Evolutionary conservation across 2,113 vertebrate genomes (phyloP), one percentile per base, ranked within the genome.

Genomic region (Conger conger): DNA sequence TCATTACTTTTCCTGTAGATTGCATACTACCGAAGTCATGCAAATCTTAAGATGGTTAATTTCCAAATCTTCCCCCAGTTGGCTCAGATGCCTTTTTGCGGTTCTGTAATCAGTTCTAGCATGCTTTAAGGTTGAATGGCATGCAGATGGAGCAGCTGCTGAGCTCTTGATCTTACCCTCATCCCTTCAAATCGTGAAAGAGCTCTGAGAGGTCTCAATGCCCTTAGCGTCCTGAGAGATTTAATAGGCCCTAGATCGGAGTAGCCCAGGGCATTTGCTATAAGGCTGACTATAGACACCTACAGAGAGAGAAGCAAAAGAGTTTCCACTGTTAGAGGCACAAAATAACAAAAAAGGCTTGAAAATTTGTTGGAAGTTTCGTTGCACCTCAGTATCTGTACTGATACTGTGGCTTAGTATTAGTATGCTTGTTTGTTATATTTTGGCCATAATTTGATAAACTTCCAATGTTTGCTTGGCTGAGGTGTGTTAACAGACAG

Each of bases 201-300:
- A 97, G 98, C 98, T 99, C 98, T 99, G 98, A 99, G 98, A 96
- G 98, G 98, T 97, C 98, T 99, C 97, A 99, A 97, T 95, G 98
- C 98, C 98, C 98, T 99, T 96, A 99, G 97, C 95, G 98, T 99
- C 97, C 98, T 99, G 98, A 99, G 97, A 96, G 98, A 99, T 95
- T 99, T 99, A 98, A 99, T 99, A 96, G 98, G 98, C 97, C 98
- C 98, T 99, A 99, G 97, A 97, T 99, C 98, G 97, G 98, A 99
- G 98, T 99, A 99, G 97, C 98, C 98, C 97, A 99, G 96, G 97
- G 98, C 97, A 99, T 99, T 99, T 99, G 98, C 98, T 99, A 99
- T 94, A 97, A 99, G 97, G 97, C 97, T 99, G 97, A 99, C 97
- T 99, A 99, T 98, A 97, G 98, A 99, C 94, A 99, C 98, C 98